Conservation (phyloP, 2,888 invertebrate species). For the Caenorhabditis macrosperma region DNA sequence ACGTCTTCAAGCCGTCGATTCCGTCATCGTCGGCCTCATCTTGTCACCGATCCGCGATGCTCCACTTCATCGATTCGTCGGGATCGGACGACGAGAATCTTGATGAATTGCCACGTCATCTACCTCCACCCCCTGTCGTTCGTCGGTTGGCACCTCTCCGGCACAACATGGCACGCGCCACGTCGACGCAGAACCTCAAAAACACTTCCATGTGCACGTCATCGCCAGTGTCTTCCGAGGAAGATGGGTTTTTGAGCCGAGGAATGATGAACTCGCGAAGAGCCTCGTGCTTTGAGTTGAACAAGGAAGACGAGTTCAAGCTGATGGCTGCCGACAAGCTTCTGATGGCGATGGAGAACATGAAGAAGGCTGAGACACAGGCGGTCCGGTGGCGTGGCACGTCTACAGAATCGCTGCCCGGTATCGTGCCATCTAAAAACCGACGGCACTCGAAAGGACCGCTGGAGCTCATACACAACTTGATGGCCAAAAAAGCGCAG, state of each 20-base stretch:
- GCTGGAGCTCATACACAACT: conserved; percentile 41
- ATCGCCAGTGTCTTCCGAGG: conserved; percentile 3
- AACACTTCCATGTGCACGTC: conserved; percentile 9
- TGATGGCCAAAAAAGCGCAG: conserved; percentile 29
- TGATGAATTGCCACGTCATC: conserved; percentile 49
- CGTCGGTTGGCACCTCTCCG: conserved; percentile 24
- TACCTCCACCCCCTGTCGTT: conserved; percentile 23
- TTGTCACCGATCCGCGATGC: conserved; percentile 24
- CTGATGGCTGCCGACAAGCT: conserved; percentile 68
- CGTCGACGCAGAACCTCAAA: conserved; percentile 22
- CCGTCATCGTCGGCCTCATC: not conserved
- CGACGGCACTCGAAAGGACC: conserved; percentile 45
- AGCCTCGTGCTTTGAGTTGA: conserved; percentile 56
- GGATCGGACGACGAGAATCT: conserved; percentile 60
- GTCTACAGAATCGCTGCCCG: conserved; percentile 61
- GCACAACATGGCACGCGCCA: conserved; percentile 24
- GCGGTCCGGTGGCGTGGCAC: conserved; percentile 45
- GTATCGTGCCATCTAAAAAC: conserved; percentile 19
- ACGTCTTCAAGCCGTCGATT: conserved; percentile 25
- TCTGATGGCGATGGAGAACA: conserved; percentile 68
- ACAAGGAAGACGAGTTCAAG: conserved; percentile 71
- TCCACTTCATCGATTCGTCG: conserved; percentile 63
- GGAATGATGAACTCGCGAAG: conserved; percentile 10
- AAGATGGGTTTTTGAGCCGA: not conserved
- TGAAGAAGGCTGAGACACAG: conserved; percentile 60